Base-by-base conservation (phyloP, 2,888 invertebrate genomes). In the Trissoscelio sp. region DNA sequence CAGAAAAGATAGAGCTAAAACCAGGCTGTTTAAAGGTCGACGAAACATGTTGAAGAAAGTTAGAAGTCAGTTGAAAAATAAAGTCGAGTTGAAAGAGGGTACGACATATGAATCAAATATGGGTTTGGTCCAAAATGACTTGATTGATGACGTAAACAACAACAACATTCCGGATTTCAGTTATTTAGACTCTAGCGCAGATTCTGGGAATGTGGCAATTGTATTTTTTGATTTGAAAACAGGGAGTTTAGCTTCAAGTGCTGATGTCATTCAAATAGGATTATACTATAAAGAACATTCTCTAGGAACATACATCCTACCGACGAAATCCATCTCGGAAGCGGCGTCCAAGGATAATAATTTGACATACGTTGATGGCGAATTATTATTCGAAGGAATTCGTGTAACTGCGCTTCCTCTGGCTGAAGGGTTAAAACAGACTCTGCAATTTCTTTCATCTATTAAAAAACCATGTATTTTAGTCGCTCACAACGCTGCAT, bases 201-300 rank as follows among this genome's bases (percentile, higher is more conserved):
- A 9, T 16, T 5, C 53, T 11, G 42, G 31, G 9, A 14, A 34
- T 20, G 14, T 20, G 20, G 62, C 62, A 12, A 18, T 75, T 22
- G 69, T 83, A 0, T 82, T 44, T 62, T 80, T 82, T 48, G 72
- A 83, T 67, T n/a, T 78, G 9, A 70, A 78, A 62, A 82, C 80
- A 5, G 64, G 77, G 3, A 69, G 82, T 34, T 62, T 82, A 0
- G 42, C 39, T 7, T 18, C 37, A 18, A 46, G 24, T 7, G 62
- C 67, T 16, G 82, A 78, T 12, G 82, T 83, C 55, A 7, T 82
- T n/a, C 78, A 82, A 67, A 74, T 83, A 6, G 83, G 80, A 5
- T 22, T 69, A 3, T 44, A 37, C 2, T 80, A 46, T 11, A 39
- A 57, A 16, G 57, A 51, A 39, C 20, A 67, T 31, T 67, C 70